These are phyloP conservation scores for Psittacula cyanocephala DNA, from an alignment of 2,113 vertebrate species.

Conservation along the genomic window DNA sequence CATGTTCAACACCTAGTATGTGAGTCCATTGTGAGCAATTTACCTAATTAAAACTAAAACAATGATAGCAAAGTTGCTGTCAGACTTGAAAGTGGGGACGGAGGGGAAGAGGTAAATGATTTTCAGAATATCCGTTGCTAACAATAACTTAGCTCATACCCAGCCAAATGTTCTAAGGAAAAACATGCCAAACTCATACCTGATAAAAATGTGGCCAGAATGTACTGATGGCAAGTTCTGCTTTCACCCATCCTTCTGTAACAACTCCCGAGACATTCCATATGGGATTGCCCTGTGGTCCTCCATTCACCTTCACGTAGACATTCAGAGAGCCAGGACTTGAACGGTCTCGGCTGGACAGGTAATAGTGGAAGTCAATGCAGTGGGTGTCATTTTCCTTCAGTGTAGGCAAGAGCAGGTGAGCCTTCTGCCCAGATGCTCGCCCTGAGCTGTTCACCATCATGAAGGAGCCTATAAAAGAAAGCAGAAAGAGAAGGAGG, in stretches of 20 bases:
- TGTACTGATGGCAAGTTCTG: conserved; percentile 94
- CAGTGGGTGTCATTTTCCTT: conserved; percentile 98
- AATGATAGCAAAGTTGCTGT: not conserved
- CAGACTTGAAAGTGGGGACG: not conserved
- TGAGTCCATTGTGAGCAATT: not conserved
- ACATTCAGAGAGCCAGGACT: conserved; percentile 92
- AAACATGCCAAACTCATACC: conserved; percentile 66
- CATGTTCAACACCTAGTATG: not conserved
- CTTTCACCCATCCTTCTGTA: conserved; percentile 94
- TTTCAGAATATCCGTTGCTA: not conserved
- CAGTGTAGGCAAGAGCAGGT: conserved; percentile 89
- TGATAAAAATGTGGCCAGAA: conserved; percentile 99
- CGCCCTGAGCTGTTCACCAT: conserved; percentile 94
- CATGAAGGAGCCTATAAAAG: conserved; percentile 90
- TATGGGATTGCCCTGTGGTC: conserved; percentile 92
- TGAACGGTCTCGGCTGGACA: conserved; percentile 88
- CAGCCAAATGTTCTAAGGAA: not conserved
- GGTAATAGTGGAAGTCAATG: conserved; percentile 95
- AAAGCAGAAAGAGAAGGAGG: not conserved
- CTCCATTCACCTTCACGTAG: conserved; percentile 95
- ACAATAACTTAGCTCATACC: not conserved
- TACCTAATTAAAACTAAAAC: not conserved
- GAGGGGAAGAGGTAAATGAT: not conserved
- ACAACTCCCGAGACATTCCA: conserved; percentile 92
- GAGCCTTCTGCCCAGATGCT: conserved; percentile 93